Conservation (phyloP, 2,113 vertebrate species). For the Triplophysa dalaica region DNA sequence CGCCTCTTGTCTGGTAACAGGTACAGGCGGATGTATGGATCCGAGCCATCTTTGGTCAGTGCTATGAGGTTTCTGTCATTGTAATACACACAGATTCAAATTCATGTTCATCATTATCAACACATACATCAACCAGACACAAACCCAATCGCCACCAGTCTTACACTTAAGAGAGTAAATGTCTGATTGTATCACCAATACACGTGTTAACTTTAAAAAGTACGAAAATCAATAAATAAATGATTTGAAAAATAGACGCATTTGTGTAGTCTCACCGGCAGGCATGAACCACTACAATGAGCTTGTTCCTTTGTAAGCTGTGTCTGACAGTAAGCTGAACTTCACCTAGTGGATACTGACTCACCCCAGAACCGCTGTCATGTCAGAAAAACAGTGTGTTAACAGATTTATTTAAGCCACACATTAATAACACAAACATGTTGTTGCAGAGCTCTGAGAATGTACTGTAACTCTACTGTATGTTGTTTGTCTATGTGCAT, state of each 20-base stretch:
- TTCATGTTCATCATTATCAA: background rate
- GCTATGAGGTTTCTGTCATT: slow-evolving; percentile 87
- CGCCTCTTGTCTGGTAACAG: slow-evolving; percentile 93
- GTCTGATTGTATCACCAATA: background rate
- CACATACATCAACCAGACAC: background rate
- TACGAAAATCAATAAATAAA: background rate
- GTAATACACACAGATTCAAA: slow-evolving; percentile 26
- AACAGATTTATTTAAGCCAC: too few relatives aligned
- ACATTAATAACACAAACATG: too few relatives aligned
- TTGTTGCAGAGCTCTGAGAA: too few relatives aligned
- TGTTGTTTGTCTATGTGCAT: too few relatives aligned
- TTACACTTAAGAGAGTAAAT: background rate
- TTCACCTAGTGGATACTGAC: slow-evolving; percentile 88
- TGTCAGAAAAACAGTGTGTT: background rate
- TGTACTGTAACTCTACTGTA: too few relatives aligned
- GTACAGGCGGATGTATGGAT: slow-evolving; percentile 92
- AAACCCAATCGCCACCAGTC: background rate
- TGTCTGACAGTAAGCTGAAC: slow-evolving; percentile 93
- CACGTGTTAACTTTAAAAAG: background rate
- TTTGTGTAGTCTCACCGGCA: slow-evolving; percentile 81
- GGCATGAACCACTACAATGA: slow-evolving; percentile 92
- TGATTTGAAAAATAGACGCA: background rate
- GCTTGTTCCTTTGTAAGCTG: slow-evolving; percentile 93
- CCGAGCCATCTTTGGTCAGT: slow-evolving; percentile 91
- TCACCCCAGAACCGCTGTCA: slow-evolving; percentile 82